Conservation (phyloP, 2,888 invertebrate genomes). For the Netelia virgata region DNA sequence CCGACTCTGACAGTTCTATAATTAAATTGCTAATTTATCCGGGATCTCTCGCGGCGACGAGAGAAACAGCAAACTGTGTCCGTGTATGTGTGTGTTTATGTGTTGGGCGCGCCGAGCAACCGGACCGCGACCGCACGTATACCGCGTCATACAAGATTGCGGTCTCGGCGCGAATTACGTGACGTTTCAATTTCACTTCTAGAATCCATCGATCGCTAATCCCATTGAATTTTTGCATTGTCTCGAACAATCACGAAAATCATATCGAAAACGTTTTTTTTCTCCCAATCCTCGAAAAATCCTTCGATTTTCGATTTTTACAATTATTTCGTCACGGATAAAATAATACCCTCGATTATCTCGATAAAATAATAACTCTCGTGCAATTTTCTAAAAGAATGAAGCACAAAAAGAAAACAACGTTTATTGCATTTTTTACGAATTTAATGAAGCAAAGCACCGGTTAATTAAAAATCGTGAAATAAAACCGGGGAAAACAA, state of each 20-base stretch:
- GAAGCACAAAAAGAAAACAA: background rate
- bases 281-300: too few species aligned
- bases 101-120: constrained; percentile 43
- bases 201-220: constrained; percentile 44
- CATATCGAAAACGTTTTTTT: too few species aligned
- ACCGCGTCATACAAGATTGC: constrained; percentile 25
- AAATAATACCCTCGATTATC: too few species aligned
- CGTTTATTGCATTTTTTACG: background rate
- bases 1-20: constrained; percentile 83
- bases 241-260: background rate
- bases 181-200: constrained; percentile 80
- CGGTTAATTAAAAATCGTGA: background rate
- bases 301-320: background rate
- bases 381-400: background rate
- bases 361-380: too few species aligned
- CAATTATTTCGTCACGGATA: constrained; percentile 3
- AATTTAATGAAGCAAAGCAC: background rate
- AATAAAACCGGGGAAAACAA: background rate
- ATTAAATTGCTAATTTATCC: constrained; percentile 85
- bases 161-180: constrained; percentile 40
- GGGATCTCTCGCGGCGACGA: constrained; percentile 74
- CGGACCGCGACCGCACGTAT: constrained; percentile 56
- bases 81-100: constrained; percentile 21
- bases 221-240: constrained; percentile 26
- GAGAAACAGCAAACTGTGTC: constrained; percentile 57